Conservation (phyloP, 2,113 vertebrate genomes). For the Actinemys pallida region DNA sequence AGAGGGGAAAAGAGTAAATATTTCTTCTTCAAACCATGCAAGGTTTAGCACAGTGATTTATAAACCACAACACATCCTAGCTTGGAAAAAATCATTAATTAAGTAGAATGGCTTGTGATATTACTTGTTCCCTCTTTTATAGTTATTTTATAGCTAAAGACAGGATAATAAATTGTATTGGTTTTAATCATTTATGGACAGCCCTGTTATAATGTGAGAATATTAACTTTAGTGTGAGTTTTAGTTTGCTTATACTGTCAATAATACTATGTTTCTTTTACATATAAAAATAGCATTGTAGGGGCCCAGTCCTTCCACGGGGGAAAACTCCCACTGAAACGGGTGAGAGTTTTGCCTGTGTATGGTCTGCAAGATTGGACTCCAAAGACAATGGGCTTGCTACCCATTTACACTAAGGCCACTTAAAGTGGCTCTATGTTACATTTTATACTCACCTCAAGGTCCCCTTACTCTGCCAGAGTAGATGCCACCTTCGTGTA, state of each 20-base stretch:
- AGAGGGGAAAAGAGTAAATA: slow-evolving; percentile 8
- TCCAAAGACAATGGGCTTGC: neutral
- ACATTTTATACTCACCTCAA: neutral
- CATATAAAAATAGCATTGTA: neutral
- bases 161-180: slow-evolving; percentile 63
- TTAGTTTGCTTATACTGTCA: slow-evolving; percentile 59
- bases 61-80: slow-evolving; percentile 46
- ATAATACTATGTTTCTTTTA: neutral
- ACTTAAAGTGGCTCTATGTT: neutral
- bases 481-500: neutral
- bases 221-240: slow-evolving; percentile 65
- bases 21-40: slow-evolving; percentile 21
- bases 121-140: neutral
- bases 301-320: slow-evolving; percentile 33
- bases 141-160: slow-evolving; percentile 4
- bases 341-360: neutral
- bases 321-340: slow-evolving; percentile 33
- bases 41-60: slow-evolving; percentile 63
- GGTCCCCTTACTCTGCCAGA: neutral
- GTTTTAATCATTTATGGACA: slow-evolving; percentile 68
- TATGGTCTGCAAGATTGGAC: neutral
- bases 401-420: neutral
- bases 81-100: slow-evolving; percentile 51
- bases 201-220: slow-evolving; percentile 58
- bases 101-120: slow-evolving; percentile 59